A percentile compares a stretch with the other conserved stretches of the same genome.
Conservation (phyloP, 2,113 vertebrate genomes). For the Phylloscopus whistleri region DNA sequence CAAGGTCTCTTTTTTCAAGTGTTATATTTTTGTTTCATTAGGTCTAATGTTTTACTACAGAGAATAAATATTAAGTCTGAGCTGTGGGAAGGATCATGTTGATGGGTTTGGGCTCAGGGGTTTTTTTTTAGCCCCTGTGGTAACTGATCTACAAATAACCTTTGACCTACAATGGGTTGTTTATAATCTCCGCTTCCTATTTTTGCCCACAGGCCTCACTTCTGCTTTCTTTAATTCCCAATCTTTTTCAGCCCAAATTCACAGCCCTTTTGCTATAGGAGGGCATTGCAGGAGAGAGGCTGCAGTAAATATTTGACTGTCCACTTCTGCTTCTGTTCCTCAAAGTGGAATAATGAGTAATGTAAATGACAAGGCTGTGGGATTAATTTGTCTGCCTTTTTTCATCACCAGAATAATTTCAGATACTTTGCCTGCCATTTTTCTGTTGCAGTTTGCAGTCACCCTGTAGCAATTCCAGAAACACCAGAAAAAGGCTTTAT, state of each 20-base stretch:
- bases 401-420: not conserved
- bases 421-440: not conserved
- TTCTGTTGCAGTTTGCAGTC: not conserved
- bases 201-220: slow-evolving; percentile 22
- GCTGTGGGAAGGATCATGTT: not conserved
- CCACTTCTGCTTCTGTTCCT: not conserved
- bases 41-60: not conserved
- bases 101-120: not conserved
- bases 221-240: slow-evolving; percentile 7
- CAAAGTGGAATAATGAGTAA: not conserved
- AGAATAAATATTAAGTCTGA: not conserved
- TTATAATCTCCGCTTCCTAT: slow-evolving; percentile 53
- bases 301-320: not conserved
- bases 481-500: not conserved
- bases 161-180: slow-evolving; percentile 42
- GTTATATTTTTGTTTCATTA: not conserved
- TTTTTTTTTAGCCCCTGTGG: not conserved
- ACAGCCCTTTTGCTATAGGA: not conserved
- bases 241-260: not conserved
- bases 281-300: not conserved
- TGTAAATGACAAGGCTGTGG: not conserved
- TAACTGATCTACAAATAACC: slow-evolving; percentile 42
- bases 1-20: not conserved
- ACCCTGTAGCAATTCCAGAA: not conserved
- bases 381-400: not conserved